Base-by-base conservation (phyloP, 2,888 invertebrate genomes). In the Hipparchia semele region DNA sequence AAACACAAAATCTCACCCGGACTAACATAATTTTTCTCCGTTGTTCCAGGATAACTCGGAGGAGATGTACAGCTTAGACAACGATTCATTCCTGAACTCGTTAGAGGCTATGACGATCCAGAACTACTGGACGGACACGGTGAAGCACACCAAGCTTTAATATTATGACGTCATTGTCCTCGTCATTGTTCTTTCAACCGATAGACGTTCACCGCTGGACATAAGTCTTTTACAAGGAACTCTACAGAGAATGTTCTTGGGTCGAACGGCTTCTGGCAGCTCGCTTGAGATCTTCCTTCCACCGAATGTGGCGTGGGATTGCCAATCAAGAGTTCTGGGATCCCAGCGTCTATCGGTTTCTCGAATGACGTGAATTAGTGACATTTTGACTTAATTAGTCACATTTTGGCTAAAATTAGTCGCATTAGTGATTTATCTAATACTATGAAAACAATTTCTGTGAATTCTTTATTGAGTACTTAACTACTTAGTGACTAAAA, bases 61-160 rank as follows among this genome's bases (percentile, higher is more conserved):
- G 91, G 98, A 98, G 92, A 98, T 98, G 97, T 98, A 98, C 91
- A 98, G 98, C 84, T 92, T 98, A 91, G 98, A 98, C 94, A 98
- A 98, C 88, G 98, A 98, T 88, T 98, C 98, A 76, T 98, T 98
- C 94, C 95, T 98, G 75, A 98, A 98, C 92, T 98, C 98, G 75
- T 91, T 98, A 81, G 98, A 98, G 92, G 98, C 98, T 79, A 98
- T 98, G 97, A 98, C 98, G 80, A 98, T 98, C 86, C 98, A 98
- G 89, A 98, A 98, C 92, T 98, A 98, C 87, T 98, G 98, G 98
- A 98, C 98, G 70, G 98, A 98, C 90, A 97, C 96, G 80, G 97
- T 98, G 78, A 98, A 97, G 89, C 98, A 98, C 90, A 98, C 98
- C 82, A 98, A 98, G 90, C 95, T 98, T 90, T 98, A 96, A 66